phyloP scores from a whole-genome alignment of 2,888 invertebrate genomes.

The Agonopterix heracliana region DNA sequence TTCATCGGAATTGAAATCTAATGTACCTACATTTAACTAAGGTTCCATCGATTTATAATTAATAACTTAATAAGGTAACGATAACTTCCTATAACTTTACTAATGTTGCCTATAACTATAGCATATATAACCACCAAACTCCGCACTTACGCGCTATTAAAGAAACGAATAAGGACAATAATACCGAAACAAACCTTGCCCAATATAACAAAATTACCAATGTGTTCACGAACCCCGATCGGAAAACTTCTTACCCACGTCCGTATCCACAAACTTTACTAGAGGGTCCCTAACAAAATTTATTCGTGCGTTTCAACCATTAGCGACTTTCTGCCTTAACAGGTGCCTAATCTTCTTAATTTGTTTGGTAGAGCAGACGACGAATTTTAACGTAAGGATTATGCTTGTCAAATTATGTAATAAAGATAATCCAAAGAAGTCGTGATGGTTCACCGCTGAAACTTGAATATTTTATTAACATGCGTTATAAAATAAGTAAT shows the following conservation, averaged over 20 bases:
- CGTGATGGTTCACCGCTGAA: no score
- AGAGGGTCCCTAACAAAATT: slow-evolving; percentile 23
- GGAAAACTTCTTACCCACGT: slow-evolving; percentile 35
- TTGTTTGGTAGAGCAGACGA: slow-evolving; percentile 13
- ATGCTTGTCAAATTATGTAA: slow-evolving; percentile 12
- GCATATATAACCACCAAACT: no score
- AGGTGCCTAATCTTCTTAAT: slow-evolving; percentile 24
- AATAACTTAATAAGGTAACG: no score
- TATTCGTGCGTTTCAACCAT: slow-evolving; percentile 25
- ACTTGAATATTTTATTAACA: no score
- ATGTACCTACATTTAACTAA: no score
- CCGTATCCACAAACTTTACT: slow-evolving; percentile 23
- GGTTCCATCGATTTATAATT: no score
- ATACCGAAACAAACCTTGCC: slow-evolving; percentile 12
- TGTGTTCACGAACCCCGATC: slow-evolving; percentile 28
- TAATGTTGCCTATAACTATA: no score
- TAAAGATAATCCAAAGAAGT: slow-evolving; percentile 6
- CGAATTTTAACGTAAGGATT: slow-evolving; percentile 16
- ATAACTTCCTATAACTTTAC: no score
- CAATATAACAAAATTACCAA: slow-evolving; percentile 23
- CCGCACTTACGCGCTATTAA: no score
- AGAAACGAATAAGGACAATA: background rate
- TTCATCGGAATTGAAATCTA: no score
- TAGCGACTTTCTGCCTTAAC: slow-evolving; percentile 22
- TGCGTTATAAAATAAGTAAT: no score